phyloP scores from a whole-genome alignment of 2,888 invertebrate genomes.

The Parelbella ahira region DNA sequence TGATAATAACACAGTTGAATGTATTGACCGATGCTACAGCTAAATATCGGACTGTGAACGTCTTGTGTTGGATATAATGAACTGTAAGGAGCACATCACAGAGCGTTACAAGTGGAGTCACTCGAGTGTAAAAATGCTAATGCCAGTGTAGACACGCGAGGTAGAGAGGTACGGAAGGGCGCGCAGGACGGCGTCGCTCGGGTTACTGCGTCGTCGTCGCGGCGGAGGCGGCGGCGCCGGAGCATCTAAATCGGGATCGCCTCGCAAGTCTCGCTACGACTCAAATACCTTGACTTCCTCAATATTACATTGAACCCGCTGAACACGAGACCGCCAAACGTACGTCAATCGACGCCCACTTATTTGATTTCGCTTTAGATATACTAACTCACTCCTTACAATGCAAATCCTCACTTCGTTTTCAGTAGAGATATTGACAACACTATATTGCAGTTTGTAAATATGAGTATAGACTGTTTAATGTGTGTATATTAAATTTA shows the following conservation, averaged over 20 bases:
- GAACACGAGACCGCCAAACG: constrained; percentile 69
- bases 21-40: constrained; percentile 11
- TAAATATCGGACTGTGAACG: constrained; percentile 1
- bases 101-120: constrained; percentile 34
- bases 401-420: constrained; percentile 26
- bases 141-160: constrained; percentile 43
- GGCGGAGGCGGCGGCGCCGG: constrained; percentile 72
- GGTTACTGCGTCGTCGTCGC: constrained; percentile 76
- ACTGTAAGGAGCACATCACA: constrained; percentile 25
- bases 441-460: neutral
- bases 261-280: constrained; percentile 76
- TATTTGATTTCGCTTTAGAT: constrained; percentile 38
- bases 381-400: constrained; percentile 47
- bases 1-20: constrained; percentile 21
- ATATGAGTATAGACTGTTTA: too few species aligned
- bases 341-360: constrained; percentile 76
- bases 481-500: too few species aligned
- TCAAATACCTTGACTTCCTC: constrained; percentile 81
- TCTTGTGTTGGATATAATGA: constrained; percentile 4
- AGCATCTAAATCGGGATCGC: constrained; percentile 79
- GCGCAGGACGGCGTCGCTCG: constrained; percentile 69
- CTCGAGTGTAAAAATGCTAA: constrained; percentile 46
- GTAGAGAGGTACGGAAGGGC: constrained; percentile 53
- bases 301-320: constrained; percentile 80
- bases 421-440: neutral